Base-by-base conservation (phyloP, 2,888 invertebrate species). In the Ashinkailepas kermadecensis region DNA sequence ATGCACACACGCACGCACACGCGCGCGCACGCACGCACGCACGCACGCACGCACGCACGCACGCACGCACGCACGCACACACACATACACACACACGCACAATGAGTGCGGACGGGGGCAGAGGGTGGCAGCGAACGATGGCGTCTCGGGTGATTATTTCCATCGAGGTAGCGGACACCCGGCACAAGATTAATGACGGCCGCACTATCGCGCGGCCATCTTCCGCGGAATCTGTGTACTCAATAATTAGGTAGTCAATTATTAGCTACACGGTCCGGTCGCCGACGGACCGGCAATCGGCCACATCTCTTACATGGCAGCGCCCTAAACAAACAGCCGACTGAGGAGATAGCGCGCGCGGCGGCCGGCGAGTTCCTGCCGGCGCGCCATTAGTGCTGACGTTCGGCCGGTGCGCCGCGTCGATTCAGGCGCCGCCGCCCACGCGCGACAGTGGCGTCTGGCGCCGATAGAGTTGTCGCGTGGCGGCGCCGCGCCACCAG, bases 141-240 rank as follows among this genome's bases (percentile, higher is more conserved):
- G 59, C n/a, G 18, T 65, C 65, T 18, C 78, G 39, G 80, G 81
- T 70, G 80, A 81, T 81, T 81, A 80, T 80, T 80, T 80, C 67
- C n/a, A 80, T 65, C 81, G 78, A 74, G 81, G 74, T 67, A 64
- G 78, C 78, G 79, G 56, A 56, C 23, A n/a, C 23, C 56, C 58
- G 39, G 81, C 57, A 21, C 64, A 25, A 78, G 64, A 79, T 74
- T 78, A 81, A 78, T 56, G 81, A 13, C 12, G 21, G 12, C 21
- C 54, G 54, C 74, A 21, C 54, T 74, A 74, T 74, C 74, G 21
- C 54, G 74, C 59, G 59, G 59, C 56, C 74, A 74, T 74, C 74
- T 74, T 56, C 74, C 21, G 56, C 74, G 74, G 74, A 74, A 74
- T 74, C 74, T 56, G 18, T 74, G 74, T 74, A 74, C 74, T 54